Percentiles rank a stretch among this genome's conserved stretches.
Conservation (phyloP, 2,797 vertebrate species). For the Sus cebifrons region DNA sequence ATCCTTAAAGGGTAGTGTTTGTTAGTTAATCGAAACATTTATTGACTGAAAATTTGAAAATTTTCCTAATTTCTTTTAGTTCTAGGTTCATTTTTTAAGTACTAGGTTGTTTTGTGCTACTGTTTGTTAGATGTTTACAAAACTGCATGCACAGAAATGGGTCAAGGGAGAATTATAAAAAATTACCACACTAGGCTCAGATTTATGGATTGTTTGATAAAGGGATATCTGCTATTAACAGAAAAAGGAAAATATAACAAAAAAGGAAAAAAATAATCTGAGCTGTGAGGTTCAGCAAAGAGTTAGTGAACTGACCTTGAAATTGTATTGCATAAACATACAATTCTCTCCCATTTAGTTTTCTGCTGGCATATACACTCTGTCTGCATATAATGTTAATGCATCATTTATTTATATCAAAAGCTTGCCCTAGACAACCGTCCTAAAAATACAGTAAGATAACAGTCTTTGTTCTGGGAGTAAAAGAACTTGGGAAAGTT, state of each 20-base stretch:
- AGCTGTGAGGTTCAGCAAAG: constrained; percentile 60
- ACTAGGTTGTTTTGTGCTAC: not conserved
- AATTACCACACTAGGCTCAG: constrained; percentile 46
- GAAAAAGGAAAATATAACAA: constrained; percentile 70
- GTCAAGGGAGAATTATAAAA: constrained; percentile 63
- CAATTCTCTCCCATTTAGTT: constrained; percentile 70
- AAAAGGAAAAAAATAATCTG: constrained; percentile 21
- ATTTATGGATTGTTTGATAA: constrained; percentile 67
- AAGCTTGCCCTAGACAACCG: constrained; percentile 71
- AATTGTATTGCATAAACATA: constrained; percentile 69
- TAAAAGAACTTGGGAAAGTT: constrained; percentile 72
- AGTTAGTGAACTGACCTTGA: constrained; percentile 80
- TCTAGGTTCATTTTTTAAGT: not conserved
- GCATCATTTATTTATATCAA: constrained; percentile 86
- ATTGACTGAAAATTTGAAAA: not conserved
- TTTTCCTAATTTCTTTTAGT: constrained; percentile 11
- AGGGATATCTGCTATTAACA: constrained; percentile 36
- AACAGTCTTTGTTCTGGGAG: constrained; percentile 70
- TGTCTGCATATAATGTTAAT: constrained; percentile 83
- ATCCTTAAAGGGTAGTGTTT: constrained; percentile 31
- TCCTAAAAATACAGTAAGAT: constrained; percentile 77
- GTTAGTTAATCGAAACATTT: not conserved
- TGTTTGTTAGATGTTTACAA: constrained; percentile 53
- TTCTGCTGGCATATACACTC: constrained; percentile 79
- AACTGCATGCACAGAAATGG: constrained; percentile 27